Conservation (phyloP, 2,113 vertebrate genomes). For the Sinocyclocheilus anshuiensis region DNA sequence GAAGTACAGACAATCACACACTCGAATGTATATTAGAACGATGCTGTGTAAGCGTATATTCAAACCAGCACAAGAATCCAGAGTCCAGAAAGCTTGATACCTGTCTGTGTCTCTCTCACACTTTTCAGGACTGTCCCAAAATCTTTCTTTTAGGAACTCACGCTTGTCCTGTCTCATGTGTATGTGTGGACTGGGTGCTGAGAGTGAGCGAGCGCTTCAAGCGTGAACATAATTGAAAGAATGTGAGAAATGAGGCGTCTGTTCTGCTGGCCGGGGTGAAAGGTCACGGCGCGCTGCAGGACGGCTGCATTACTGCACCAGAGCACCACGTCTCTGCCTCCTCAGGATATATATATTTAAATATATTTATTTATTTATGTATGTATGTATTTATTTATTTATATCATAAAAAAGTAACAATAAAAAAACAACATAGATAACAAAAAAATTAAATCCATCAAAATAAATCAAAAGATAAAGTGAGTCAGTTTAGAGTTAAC, state of each 20-base stretch:
- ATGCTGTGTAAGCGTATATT: neutral
- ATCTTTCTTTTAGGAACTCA: neutral
- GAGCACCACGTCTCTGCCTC: slow-evolving; percentile 70
- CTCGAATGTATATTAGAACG: neutral
- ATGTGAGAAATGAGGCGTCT: slow-evolving; percentile 98
- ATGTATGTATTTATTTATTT: too few relatives aligned
- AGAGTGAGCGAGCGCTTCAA: slow-evolving; percentile 76
- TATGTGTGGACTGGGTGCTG: slow-evolving; percentile 79
- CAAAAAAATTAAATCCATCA: too few relatives aligned
- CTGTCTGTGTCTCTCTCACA: neutral
- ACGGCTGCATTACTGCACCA: slow-evolving; percentile 75
- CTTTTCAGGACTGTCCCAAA: neutral
- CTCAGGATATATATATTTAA: slow-evolving; percentile 64
- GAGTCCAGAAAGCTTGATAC: neutral
- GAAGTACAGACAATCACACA: neutral
- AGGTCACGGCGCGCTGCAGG: slow-evolving; percentile 95
- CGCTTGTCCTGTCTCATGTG: neutral
- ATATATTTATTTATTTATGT: too few relatives aligned
- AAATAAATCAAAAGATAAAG: too few relatives aligned
- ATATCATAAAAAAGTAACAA: too few relatives aligned
- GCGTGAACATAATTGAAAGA: slow-evolving; percentile 99
- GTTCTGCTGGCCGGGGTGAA: slow-evolving; percentile 90
- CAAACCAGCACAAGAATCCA: neutral
- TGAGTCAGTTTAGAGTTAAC: too few relatives aligned
- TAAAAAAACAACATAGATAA: too few relatives aligned